Percentiles rank a stretch among this genome's conserved stretches.
These are phyloP conservation scores for Engystomops pustulosus DNA, from an alignment of 2,113 vertebrate species.

Conservation along the genomic window DNA sequence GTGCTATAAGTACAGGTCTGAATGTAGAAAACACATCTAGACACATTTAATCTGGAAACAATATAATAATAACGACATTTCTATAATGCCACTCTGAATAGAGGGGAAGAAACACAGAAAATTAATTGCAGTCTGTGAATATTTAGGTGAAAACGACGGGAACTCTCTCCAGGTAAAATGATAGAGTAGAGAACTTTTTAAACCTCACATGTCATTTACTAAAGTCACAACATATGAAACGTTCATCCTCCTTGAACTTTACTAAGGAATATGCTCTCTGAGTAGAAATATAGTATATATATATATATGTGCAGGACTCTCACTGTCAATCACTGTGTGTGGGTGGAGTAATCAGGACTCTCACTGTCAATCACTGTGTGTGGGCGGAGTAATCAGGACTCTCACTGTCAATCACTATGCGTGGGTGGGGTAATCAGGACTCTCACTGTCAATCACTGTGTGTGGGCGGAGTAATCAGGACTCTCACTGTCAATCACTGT, in stretches of 20 bases:
- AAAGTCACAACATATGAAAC: constrained; percentile 35
- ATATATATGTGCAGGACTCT: too few species aligned
- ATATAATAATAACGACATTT: not conserved
- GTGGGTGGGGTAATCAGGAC: too few species aligned
- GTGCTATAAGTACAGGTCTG: not conserved
- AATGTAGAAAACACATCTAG: not conserved
- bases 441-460: too few species aligned
- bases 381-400: too few species aligned
- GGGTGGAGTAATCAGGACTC: too few species aligned
- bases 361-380: too few species aligned
- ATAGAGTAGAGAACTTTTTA: constrained; percentile 4
- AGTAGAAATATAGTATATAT: not conserved
- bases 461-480: too few species aligned
- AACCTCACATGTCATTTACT: constrained; percentile 15
- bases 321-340: too few species aligned
- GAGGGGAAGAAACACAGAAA: not conserved
- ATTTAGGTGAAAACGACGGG: constrained; percentile 23
- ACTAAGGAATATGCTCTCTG: not conserved
- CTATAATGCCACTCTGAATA: constrained; percentile 8
- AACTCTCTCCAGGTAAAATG: constrained; percentile 25
- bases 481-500: too few species aligned
- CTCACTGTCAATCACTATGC: too few species aligned
- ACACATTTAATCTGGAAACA: not conserved
- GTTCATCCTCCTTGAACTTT: not conserved
- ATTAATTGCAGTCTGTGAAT: constrained; percentile 11